Base-by-base conservation (phyloP, 2,113 vertebrate species). In the Catagonus wagneri region DNA sequence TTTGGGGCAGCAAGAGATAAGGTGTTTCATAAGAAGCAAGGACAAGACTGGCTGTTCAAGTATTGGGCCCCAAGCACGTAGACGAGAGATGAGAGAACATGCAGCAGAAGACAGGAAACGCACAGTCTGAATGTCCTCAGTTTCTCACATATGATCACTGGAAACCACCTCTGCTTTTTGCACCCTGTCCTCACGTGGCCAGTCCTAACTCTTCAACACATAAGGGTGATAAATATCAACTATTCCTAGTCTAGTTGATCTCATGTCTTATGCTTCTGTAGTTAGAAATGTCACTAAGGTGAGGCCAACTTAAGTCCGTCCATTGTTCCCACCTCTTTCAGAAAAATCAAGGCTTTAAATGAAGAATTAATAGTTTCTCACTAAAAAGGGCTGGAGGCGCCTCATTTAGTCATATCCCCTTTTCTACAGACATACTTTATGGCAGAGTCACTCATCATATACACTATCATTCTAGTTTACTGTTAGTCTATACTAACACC, bases 331-430 rank as follows among this genome's bases (percentile, higher is more conserved):
- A 54, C 2, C 22, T 61, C 39, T 87, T 92, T 63, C 74, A 32
- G 16, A 92, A 95, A 78, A 78, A 87, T 39, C 50, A 83, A 85
- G 16, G 2, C 44, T 94, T 96, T 81, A 72, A 63, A 61, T 76
- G n/a, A 95, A 94, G 32, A 94, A 66, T 80, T 83, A 93, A 75
- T 9, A 83, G 13, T 65, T 93, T 92, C 27, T 91, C 5, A 63
- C 14, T 76, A 94, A 12, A 79, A 94, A 87, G 32, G 10, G 13
- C 15, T 71, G 4, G 12, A 74, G 23, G 72, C 2, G 4, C n/a
- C 50, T 79, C 65, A 74, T 83, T 17, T 54, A 56, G 83, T 36
- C 50, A 69, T 63, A 81, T 60, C 7, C 7, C 34, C 23, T 87
- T 79, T 63, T 60, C 20, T 74, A 25, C 0, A 90, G 58, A 87